phyloP scores from a whole-genome alignment of 2,888 invertebrate genomes.

The Schizaphis graminum region DNA sequence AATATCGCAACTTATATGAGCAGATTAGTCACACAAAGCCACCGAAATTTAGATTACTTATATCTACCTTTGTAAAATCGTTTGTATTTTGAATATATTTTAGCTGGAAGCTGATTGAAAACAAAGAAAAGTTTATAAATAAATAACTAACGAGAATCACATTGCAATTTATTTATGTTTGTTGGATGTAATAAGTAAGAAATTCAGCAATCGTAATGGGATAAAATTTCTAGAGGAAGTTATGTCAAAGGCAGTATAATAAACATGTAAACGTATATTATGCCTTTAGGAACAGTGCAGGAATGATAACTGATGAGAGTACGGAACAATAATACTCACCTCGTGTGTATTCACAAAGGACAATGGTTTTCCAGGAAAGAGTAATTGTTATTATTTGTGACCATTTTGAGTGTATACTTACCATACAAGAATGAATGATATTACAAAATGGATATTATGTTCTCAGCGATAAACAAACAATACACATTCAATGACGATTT shows the following conservation, averaged over 20 bases:
- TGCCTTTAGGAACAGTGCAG: conserved; percentile 19
- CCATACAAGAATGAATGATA: background rate
- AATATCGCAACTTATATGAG: background rate
- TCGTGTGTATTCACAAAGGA: conserved; percentile 31
- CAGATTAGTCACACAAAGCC: background rate
- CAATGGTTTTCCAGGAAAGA: background rate
- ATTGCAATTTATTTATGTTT: conserved; percentile 38
- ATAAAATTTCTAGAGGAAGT: background rate
- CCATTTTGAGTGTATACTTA: conserved; percentile 13
- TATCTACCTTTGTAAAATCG: background rate
- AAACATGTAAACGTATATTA: conserved; percentile 37
- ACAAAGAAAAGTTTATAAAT: conserved; percentile 54
- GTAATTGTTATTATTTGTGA: conserved; percentile 36
- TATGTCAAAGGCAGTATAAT: conserved; percentile 43
- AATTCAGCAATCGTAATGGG: background rate
- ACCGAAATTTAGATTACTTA: background rate
- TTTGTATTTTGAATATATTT: background rate
- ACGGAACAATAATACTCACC: background rate
- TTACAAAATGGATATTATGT: background rate
- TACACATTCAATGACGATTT: background rate
- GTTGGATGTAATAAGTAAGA: conserved; percentile 6
- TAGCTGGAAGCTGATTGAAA: background rate
- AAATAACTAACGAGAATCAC: conserved; percentile 29
- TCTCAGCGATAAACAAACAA: background rate
- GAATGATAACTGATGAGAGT: conserved; percentile 37